Conservation (phyloP, 2,113 vertebrate genomes). For the Panthera uncia region DNA sequence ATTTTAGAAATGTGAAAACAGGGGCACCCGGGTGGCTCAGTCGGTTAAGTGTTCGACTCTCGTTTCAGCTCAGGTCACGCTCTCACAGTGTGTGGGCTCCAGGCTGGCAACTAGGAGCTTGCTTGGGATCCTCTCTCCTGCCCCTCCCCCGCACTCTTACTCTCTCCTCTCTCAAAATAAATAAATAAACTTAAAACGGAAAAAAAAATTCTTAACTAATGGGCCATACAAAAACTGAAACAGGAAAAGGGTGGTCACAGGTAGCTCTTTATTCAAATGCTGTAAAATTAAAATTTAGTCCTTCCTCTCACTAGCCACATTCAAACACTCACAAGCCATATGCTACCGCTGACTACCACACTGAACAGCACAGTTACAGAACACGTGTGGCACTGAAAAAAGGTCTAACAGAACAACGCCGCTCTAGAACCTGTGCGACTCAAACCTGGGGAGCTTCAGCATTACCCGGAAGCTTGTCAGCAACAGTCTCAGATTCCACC, state of each 20-base stretch:
- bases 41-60: no score
- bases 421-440: neutral
- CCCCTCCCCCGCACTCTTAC: no score
- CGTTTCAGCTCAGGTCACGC: no score
- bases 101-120: no score
- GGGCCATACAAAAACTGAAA: neutral
- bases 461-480: neutral
- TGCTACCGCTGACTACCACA: neutral
- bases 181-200: neutral
- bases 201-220: neutral
- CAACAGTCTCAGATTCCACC: neutral
- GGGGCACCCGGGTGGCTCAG: no score
- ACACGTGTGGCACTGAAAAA: neutral
- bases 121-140: no score
- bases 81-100: no score
- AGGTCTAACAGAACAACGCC: neutral
- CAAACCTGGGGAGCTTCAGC: neutral
- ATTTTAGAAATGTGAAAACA: neutral
- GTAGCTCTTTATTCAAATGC: neutral
- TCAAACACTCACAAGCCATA: neutral
- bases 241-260: neutral
- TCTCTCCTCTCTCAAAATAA: no score
- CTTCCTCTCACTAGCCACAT: neutral
- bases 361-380: neutral
- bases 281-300: neutral